Base-by-base conservation (phyloP, 2,797 vertebrate genomes). In the Pangasius sanitwongsei region DNA sequence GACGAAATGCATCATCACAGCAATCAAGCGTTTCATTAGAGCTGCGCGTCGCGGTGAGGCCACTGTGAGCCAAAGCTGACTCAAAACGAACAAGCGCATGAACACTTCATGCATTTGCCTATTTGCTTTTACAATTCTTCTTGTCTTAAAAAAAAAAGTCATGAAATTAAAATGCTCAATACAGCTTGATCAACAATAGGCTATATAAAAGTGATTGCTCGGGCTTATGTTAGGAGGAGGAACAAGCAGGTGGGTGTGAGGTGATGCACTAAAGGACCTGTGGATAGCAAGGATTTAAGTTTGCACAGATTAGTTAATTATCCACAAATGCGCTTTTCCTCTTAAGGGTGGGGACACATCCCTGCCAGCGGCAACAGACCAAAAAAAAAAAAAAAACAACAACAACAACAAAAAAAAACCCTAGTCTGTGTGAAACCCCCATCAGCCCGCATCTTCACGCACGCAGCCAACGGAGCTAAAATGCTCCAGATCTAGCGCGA, bases 261-360 rank as follows among this genome's bases (percentile, higher is more conserved):
- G 90, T 86, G 88, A 87, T 88, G 41, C 86, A 83, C 81, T 78
- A 53, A 87, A 88, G 85, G 77, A 89, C 89, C 85, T 89, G 87
- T 88, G 87, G 86, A 90, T 82, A 84, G 89, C 81, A 90, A 75
- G 89, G 87, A 87, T 91, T 92, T 87, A 91, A 95, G 94, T 95
- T 96, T 94, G 94, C 94, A 92, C 95, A 95, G 95, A 96, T 96
- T 95, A 95, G 95, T 95, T 96, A 95, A 96, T 95, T 94, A 95
- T 94, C 95, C 94, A 95, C 93, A 96, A 96, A 96, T 95, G 95
- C 95, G 95, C 94, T 94, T 96, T 94, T 94, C 93, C 91, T 92
- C 90, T 91, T 93, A 93, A 93, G 95, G 95, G 95, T 95, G 95
- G 94, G 96, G 95, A 95, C 95, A 96, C 96, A 97, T 96, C 94